These are phyloP conservation scores for Epirrhoe tristata DNA, from an alignment of 2,888 invertebrate species.

Conservation along the genomic window DNA sequence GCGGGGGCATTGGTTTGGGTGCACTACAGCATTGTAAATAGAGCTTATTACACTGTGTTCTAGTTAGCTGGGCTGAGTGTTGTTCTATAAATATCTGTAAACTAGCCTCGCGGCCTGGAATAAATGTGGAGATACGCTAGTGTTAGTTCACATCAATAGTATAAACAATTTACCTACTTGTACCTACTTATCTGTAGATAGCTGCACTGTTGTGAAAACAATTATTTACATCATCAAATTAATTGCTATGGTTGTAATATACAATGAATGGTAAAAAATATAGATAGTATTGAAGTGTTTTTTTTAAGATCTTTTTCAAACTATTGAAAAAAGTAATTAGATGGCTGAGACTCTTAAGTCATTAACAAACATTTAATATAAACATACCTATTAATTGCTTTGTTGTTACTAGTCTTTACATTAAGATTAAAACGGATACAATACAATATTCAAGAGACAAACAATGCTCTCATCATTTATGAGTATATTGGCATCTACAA, in stretches of 20 bases:
- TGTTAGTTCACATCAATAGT: background rate
- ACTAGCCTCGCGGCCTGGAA: constrained; percentile 60
- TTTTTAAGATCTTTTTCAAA: background rate
- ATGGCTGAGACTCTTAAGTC: no score
- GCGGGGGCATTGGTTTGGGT: constrained; percentile 45
- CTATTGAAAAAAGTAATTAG: background rate
- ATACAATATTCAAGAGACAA: no score
- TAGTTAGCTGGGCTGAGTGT: constrained; percentile 67
- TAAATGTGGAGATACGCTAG: constrained; percentile 37
- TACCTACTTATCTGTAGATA: background rate
- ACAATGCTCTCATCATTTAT: no score
- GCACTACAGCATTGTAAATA: constrained; percentile 49
- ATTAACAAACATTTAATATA: no score
- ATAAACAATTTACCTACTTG: constrained; percentile 7
- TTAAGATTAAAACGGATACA: no score
- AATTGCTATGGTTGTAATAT: background rate
- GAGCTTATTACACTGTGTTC: constrained; percentile 53
- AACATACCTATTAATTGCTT: no score
- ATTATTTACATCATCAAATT: background rate
- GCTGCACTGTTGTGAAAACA: background rate
- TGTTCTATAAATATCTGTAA: constrained; percentile 76
- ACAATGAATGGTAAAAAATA: background rate
- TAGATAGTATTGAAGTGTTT: background rate
- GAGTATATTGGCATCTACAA: no score
- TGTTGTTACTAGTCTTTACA: no score